A percentile compares a stretch with the other conserved stretches of the same genome.
phyloP scores from a whole-genome alignment of 1,140 invertebrate species.

The Zaprionus tsacasi region DNA sequence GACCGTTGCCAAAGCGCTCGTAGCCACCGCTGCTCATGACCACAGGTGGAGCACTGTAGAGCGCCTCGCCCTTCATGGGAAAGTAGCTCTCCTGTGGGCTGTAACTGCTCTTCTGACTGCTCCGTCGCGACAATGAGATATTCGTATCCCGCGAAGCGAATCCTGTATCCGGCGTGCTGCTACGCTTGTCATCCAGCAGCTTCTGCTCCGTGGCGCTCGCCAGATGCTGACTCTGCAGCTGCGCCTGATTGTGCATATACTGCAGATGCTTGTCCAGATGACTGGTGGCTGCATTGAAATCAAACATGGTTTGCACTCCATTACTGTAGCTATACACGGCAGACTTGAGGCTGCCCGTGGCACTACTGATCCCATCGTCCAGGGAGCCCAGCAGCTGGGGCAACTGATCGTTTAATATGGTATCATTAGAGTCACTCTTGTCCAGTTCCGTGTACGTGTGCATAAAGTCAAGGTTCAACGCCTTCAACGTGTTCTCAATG shows the following conservation, averaged over 20 bases:
- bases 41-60: slow-evolving; percentile 63
- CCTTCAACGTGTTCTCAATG: slow-evolving; percentile 82
- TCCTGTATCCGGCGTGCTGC: slow-evolving; percentile 81
- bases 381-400: slow-evolving; percentile 66
- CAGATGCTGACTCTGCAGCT: slow-evolving; percentile 47
- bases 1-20: slow-evolving; percentile 65
- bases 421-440: slow-evolving; percentile 84
- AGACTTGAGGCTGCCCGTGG: slow-evolving; percentile 76
- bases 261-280: slow-evolving; percentile 81
- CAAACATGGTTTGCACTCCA: slow-evolving; percentile 80
- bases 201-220: slow-evolving; percentile 49
- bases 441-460: slow-evolving; percentile 83
- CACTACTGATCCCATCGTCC: slow-evolving; percentile 81
- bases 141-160: slow-evolving; percentile 83
- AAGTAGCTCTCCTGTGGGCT: slow-evolving; percentile 83
- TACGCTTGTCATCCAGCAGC: slow-evolving; percentile 74
- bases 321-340: slow-evolving; percentile 81
- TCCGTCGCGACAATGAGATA: slow-evolving; percentile 78
- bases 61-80: slow-evolving; percentile 65
- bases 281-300: slow-evolving; percentile 81
- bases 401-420: slow-evolving; percentile 78
- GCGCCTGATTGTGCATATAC: slow-evolving; percentile 79
- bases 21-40: slow-evolving; percentile 58
- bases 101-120: slow-evolving; percentile 83
- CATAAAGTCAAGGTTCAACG: slow-evolving; percentile 83